phyloP scores from a whole-genome alignment of 2,888 invertebrate species.

The Ophion obscuratus region DNA sequence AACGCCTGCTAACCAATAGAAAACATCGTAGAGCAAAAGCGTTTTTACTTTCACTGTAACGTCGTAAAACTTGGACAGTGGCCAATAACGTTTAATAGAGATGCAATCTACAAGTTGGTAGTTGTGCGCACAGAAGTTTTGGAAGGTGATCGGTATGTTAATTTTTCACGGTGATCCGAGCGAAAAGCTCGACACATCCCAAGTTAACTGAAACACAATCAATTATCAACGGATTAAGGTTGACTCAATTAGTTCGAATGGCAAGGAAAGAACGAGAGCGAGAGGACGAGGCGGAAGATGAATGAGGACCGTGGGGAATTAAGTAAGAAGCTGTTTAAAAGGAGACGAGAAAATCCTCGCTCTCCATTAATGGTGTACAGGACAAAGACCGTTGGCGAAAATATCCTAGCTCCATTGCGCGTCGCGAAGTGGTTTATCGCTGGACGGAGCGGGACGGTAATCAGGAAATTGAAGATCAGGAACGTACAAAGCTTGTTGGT shows the following conservation, averaged over 20 bases:
- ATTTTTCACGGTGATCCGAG: constrained; percentile 24
- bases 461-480: constrained; percentile 62
- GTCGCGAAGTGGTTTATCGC: constrained; percentile 1
- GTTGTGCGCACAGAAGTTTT: not conserved
- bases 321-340: constrained; percentile 32
- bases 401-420: constrained; percentile 7
- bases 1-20: not conserved
- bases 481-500: constrained; percentile 8
- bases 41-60: not conserved
- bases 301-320: constrained; percentile 10
- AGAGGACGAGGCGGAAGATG: not conserved
- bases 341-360: constrained; percentile 43
- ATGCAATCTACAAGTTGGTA: not conserved
- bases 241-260: constrained; percentile 43
- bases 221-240: constrained; percentile 49
- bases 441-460: constrained; percentile 33
- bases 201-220: constrained; percentile 34
- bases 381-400: constrained; percentile 32
- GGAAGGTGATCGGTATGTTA: constrained; percentile 1
- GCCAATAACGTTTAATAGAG: not conserved
- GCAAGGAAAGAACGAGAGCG: not conserved
- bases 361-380: constrained; percentile 39
- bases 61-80: not conserved
- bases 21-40: not conserved
- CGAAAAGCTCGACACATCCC: not conserved